Conservation (phyloP, 23 tunicate species). For the Trididemnum clinides region DNA sequence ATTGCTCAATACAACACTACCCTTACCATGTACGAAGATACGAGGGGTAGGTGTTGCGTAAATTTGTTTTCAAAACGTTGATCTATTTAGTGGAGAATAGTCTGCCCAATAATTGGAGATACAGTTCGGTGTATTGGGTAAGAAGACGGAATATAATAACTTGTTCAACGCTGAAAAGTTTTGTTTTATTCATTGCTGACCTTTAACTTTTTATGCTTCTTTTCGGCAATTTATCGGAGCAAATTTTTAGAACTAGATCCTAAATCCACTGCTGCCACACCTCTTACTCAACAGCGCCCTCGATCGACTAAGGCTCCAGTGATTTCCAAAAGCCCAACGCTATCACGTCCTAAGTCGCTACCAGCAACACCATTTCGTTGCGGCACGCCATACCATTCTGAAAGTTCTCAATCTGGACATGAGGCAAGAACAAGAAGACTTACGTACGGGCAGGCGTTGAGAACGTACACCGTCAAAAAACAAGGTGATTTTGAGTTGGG, state of each 20-base stretch:
- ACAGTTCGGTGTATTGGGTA: too few species aligned
- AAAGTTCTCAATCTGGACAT: background rate
- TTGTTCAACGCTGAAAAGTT: too few species aligned
- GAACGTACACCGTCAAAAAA: constrained; percentile 58
- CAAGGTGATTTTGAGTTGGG: constrained; percentile 34
- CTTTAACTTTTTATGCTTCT: too few species aligned
- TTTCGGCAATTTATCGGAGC: too few species aligned
- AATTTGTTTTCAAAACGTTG: too few species aligned
- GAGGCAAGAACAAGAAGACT: constrained; percentile 24
- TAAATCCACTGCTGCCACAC: constrained; percentile 19
- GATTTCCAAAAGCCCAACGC: background rate
- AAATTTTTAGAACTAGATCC: background rate
- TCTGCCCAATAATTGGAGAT: too few species aligned
- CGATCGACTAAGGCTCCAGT: background rate
- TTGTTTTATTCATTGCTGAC: too few species aligned
- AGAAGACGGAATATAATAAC: too few species aligned
- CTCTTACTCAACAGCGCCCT: background rate
- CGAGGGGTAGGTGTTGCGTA: background rate
- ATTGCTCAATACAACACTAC: constrained; percentile 61
- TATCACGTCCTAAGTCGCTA: constrained; percentile 6
- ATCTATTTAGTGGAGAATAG: too few species aligned
- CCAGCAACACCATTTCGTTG: constrained; percentile 76
- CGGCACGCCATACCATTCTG: constrained; percentile 54
- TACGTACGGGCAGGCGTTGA: constrained; percentile 76
- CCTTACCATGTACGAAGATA: constrained; percentile 1